These are phyloP conservation scores for Melanchra persicariae DNA, from an alignment of 2,888 invertebrate species.

Conservation along the genomic window DNA sequence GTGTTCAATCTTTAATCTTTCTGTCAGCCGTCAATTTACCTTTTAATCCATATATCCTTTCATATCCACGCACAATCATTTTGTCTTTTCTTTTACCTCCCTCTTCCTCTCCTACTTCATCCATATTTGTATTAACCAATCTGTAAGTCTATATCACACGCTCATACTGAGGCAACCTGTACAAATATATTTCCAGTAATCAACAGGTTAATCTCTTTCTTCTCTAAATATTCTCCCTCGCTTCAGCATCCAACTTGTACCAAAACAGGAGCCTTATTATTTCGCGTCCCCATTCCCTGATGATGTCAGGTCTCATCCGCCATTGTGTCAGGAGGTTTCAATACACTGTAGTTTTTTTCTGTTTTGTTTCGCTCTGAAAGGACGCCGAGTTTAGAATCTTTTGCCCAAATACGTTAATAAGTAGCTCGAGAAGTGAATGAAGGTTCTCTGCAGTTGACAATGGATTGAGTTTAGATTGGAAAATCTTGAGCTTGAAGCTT, in stretches of 20 bases:
- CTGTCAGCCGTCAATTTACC: too few species aligned
- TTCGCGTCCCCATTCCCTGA: conserved; percentile 90
- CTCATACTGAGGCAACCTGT: neutral
- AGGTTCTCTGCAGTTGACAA: neutral
- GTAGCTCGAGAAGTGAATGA: conserved; percentile 11
- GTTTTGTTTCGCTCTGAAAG: conserved; percentile 73
- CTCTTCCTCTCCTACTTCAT: neutral
- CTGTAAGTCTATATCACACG: neutral
- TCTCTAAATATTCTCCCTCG: conserved; percentile 34
- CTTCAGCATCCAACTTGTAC: conserved; percentile 61
- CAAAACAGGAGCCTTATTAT: conserved; percentile 85
- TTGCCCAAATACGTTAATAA: conserved; percentile 39
- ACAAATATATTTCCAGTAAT: neutral
- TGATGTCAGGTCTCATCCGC: conserved; percentile 89
- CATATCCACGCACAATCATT: neutral
- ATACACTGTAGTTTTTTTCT: conserved; percentile 83
- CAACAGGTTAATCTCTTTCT: conserved; percentile 6
- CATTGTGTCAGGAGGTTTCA: conserved; percentile 89
- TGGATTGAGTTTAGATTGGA: neutral
- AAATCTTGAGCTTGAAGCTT: neutral
- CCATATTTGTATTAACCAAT: neutral
- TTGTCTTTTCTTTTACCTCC: too few species aligned
- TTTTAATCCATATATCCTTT: too few species aligned
- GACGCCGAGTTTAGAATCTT: conserved; percentile 57
- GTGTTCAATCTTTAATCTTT: too few species aligned